phyloP scores from a whole-genome alignment of 2,888 invertebrate species.

The Loripinus fragilis region DNA sequence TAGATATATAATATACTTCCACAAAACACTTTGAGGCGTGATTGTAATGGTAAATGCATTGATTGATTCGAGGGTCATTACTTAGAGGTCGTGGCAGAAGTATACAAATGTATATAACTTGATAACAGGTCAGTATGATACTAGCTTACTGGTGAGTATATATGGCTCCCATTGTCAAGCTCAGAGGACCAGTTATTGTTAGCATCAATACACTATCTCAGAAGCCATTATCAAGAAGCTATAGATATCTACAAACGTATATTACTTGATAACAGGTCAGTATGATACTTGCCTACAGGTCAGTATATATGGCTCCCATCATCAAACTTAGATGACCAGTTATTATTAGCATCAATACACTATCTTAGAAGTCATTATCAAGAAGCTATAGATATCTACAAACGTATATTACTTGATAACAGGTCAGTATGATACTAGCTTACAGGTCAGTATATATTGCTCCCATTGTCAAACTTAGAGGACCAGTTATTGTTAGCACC shows the following conservation, averaged over 20 bases:
- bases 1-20: no score
- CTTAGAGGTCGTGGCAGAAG: no score
- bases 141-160: no score
- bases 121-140: slow-evolving; percentile 99
- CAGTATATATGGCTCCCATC: not conserved
- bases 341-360: no score
- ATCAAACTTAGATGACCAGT: slow-evolving; percentile 98
- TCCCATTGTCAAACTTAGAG: slow-evolving; percentile 89
- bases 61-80: no score
- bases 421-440: no score
- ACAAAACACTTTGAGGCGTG: no score
- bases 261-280: slow-evolving; percentile 94
- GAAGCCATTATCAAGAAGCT: slow-evolving; percentile 99
- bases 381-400: slow-evolving; percentile 99
- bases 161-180: no score
- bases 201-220: slow-evolving; percentile 97
- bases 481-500: no score
- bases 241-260: slow-evolving; percentile 99
- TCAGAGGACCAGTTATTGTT: slow-evolving; percentile 97
- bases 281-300: not conserved
- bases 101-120: slow-evolving; percentile 95
- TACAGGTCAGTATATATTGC: not conserved
- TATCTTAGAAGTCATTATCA: slow-evolving; percentile 98
- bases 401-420: slow-evolving; percentile 94
- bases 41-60: no score